phyloP scores from a whole-genome alignment of 2,888 invertebrate genomes.

The Meandrusa payeni region DNA sequence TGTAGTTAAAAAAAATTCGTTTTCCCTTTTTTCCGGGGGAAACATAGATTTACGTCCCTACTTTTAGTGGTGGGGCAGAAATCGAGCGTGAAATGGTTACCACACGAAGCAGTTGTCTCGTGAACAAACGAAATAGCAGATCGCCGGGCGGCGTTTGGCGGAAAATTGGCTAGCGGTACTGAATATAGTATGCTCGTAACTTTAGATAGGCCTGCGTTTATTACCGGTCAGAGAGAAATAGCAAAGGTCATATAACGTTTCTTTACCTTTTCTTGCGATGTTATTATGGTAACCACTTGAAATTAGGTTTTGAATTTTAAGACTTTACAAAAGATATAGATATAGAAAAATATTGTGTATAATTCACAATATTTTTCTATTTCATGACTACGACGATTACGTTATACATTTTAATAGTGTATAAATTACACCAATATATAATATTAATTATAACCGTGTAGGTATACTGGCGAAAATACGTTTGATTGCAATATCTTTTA shows the following conservation, averaged over 20 bases:
- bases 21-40: constrained; percentile 6
- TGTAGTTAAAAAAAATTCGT: constrained; percentile 2
- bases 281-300: neutral
- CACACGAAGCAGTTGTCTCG: constrained; percentile 68
- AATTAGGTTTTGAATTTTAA: too few species aligned
- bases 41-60: constrained; percentile 47
- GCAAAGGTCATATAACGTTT: constrained; percentile 12
- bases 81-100: constrained; percentile 77
- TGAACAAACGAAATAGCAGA: constrained; percentile 68
- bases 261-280: neutral
- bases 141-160: constrained; percentile 58
- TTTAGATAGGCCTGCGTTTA: constrained; percentile 26
- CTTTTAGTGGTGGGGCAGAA: constrained; percentile 65
- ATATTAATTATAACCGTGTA: too few species aligned
- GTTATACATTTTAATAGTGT: too few species aligned
- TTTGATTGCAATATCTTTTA: too few species aligned
- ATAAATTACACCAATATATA: too few species aligned
- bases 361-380: too few species aligned
- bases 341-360: too few species aligned
- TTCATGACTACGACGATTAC: too few species aligned
- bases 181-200: constrained; percentile 35
- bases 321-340: too few species aligned
- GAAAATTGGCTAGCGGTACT: constrained; percentile 65
- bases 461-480: too few species aligned
- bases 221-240: constrained; percentile 14